Percentiles rank a stretch among this genome's conserved stretches.
These are phyloP conservation scores for Etheostoma cragini DNA, from an alignment of 2,113 vertebrate genomes.

Conservation along the genomic window DNA sequence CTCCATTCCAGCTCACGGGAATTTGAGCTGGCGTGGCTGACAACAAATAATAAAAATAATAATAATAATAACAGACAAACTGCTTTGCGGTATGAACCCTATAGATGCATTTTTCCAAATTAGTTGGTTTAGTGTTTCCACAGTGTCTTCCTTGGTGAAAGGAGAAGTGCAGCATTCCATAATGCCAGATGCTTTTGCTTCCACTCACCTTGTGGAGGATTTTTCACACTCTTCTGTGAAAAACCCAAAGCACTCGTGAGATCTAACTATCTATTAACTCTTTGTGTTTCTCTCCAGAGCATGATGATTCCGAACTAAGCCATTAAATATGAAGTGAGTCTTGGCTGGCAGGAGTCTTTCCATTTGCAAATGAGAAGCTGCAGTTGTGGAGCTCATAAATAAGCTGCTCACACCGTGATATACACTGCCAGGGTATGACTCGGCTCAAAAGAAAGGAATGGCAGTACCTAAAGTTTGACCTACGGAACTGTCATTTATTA, in stretches of 20 bases:
- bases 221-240: conserved; percentile 63
- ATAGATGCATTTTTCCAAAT: neutral
- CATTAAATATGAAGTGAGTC: conserved; percentile 81
- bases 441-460: conserved; percentile 23
- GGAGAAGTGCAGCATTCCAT: neutral
- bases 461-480: neutral
- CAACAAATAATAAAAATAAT: no score
- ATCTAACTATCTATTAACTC: conserved; percentile 59
- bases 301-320: conserved; percentile 64
- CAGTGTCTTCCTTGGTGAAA: neutral
- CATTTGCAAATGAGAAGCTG: conserved; percentile 51
- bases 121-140: neutral
- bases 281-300: conserved; percentile 44
- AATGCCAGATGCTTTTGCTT: conserved; percentile 11
- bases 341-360: conserved; percentile 67
- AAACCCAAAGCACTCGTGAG: conserved; percentile 68
- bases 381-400: conserved; percentile 58
- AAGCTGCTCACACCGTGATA: neutral
- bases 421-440: neutral
- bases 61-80: no score
- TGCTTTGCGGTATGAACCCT: no score
- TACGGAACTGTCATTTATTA: conserved; percentile 12
- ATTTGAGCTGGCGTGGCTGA: no score
- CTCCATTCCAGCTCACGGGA: no score
- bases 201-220: conserved; percentile 32